Evolutionary conservation across 35 echinoderm and acorn worm species (phyloP).

Genomic region (Ophioderma brevispina): DNA sequence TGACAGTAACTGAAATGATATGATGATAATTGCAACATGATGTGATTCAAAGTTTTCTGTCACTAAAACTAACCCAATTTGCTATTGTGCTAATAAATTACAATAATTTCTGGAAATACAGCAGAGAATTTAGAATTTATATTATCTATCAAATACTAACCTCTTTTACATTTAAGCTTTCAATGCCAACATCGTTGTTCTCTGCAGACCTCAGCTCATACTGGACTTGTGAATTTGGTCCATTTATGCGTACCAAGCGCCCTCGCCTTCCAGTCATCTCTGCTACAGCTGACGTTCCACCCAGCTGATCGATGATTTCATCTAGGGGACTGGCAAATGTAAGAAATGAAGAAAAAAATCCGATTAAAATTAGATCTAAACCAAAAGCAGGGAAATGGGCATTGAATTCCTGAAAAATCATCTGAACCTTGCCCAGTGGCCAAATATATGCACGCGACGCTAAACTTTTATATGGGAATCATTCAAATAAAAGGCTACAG

Average conservation of each 20-base stretch:
- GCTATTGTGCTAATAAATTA: too few species aligned
- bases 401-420: too few species aligned
- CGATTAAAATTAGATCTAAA: too few species aligned
- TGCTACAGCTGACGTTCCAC: slow-evolving; percentile 74
- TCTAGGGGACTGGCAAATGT: slow-evolving; percentile 80
- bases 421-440: too few species aligned
- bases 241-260: slow-evolving; percentile 66
- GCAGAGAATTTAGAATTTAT: neutral
- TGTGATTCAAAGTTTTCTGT: too few species aligned
- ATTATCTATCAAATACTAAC: slow-evolving; percentile 4
- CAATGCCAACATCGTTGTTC: slow-evolving; percentile 53
- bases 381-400: too few species aligned
- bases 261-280: slow-evolving; percentile 94
- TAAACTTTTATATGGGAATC: too few species aligned
- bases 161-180: slow-evolving; percentile 95
- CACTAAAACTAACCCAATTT: too few species aligned
- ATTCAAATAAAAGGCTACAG: too few species aligned
- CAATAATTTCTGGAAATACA: neutral
- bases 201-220: slow-evolving; percentile 72
- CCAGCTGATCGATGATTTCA: slow-evolving; percentile 94
- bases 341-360: neutral
- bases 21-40: too few species aligned
- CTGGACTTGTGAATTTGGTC: slow-evolving; percentile 21
- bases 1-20: too few species aligned
- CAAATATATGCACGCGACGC: too few species aligned